Evolutionary conservation across 2,888 invertebrate genomes (phyloP).

Genomic region (Heliconius aoede): DNA sequence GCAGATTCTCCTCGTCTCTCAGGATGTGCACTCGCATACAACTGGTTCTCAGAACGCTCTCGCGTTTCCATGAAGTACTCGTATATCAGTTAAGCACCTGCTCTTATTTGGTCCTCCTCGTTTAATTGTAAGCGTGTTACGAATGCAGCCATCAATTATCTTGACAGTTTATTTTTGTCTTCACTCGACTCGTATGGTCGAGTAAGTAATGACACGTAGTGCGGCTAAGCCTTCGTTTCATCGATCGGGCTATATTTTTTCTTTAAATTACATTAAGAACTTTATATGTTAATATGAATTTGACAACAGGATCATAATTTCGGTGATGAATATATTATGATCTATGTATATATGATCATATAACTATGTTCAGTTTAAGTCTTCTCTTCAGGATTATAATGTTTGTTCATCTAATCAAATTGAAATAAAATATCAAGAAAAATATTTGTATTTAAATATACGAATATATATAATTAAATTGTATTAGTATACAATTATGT

Average conservation of each 20-base stretch:
- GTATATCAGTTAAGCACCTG: slow-evolving; percentile 71
- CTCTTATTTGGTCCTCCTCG: slow-evolving; percentile 62
- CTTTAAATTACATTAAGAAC: slow-evolving; percentile 10
- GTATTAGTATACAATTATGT: too few relatives aligned
- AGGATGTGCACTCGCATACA: slow-evolving; percentile 48
- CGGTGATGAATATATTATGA: background rate
- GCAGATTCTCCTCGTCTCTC: slow-evolving; percentile 53
- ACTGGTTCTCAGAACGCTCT: slow-evolving; percentile 69
- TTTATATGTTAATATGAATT: background rate
- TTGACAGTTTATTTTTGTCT: slow-evolving; percentile 61
- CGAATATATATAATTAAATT: too few relatives aligned
- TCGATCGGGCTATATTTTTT: slow-evolving; percentile 36
- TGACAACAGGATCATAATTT: background rate
- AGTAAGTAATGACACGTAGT: slow-evolving; percentile 52
- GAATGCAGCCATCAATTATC: slow-evolving; percentile 70
- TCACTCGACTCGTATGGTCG: slow-evolving; percentile 48
- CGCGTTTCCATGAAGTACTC: slow-evolving; percentile 68
- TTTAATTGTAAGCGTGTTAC: slow-evolving; percentile 66
- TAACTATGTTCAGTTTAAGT: too few relatives aligned
- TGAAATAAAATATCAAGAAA: too few relatives aligned
- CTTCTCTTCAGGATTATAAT: too few relatives aligned
- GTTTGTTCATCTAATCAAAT: too few relatives aligned
- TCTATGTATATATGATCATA: too few relatives aligned
- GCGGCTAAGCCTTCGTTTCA: slow-evolving; percentile 41
- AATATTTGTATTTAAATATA: too few relatives aligned